A percentile compares a stretch with the other conserved stretches of the same genome.
phyloP scores from a whole-genome alignment of 2,797 vertebrate species.

The Antrozous pallidus region DNA sequence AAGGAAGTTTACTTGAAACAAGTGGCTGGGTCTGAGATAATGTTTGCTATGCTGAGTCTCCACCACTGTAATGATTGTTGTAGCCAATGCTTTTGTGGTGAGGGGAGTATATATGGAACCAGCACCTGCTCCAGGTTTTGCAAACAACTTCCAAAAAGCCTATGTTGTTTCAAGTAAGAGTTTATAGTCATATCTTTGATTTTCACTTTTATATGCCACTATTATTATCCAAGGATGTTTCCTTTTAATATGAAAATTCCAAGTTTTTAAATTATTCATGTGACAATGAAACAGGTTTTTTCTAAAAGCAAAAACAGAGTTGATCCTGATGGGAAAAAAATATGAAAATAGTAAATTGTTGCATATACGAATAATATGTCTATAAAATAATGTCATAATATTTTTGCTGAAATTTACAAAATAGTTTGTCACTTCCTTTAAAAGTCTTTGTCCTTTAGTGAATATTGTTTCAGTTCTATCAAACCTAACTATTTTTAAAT shows the following conservation, averaged over 20 bases:
- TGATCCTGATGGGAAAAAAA: neutral
- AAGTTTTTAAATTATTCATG: neutral
- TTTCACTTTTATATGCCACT: conserved; percentile 34
- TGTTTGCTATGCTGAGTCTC: neutral
- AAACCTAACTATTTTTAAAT: conserved; percentile 37
- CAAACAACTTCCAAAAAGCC: conserved; percentile 9
- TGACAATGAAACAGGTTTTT: conserved; percentile 11
- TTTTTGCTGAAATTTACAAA: conserved; percentile 32
- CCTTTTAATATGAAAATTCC: conserved; percentile 36
- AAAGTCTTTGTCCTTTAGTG: conserved; percentile 23
- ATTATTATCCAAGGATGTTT: conserved; percentile 34
- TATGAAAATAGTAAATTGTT: neutral
- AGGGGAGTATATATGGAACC: neutral
- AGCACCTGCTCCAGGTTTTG: neutral
- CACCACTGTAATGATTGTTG: neutral
- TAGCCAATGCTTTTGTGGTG: neutral
- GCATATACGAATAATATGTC: neutral
- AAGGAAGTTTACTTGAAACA: conserved; percentile 5
- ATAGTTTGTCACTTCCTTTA: conserved; percentile 9
- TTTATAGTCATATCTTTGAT: conserved; percentile 6
- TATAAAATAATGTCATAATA: conserved; percentile 2
- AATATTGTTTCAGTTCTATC: neutral
- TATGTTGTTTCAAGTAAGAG: conserved; percentile 50
- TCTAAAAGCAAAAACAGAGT: neutral
- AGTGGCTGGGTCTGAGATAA: neutral